phyloP scores from a whole-genome alignment of 1,140 invertebrate genomes.

The Ceratitis capitata region DNA sequence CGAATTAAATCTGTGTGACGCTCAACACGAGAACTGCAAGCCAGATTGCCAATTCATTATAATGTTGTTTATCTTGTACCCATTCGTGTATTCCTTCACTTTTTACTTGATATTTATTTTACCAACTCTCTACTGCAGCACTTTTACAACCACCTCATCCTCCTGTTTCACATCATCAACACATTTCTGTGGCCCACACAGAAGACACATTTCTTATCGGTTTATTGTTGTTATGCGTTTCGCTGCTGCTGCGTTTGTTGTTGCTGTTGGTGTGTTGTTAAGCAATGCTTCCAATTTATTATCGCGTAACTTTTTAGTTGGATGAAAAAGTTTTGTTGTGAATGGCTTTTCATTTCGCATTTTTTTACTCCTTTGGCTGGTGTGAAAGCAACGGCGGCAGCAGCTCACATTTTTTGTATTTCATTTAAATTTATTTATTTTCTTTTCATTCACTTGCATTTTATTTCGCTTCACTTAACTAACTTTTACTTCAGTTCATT shows the following conservation, averaged over 20 bases:
- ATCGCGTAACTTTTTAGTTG: conserved; percentile 37
- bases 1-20: conserved; percentile 36
- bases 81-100: conserved; percentile 21
- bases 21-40: conserved; percentile 31
- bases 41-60: conserved; percentile 35
- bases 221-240: not conserved
- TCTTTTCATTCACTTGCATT: conserved; percentile 3
- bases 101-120: not conserved
- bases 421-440: not conserved
- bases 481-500: not conserved
- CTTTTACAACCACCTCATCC: not conserved
- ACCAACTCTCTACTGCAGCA: not conserved
- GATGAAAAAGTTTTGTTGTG: conserved; percentile 32
- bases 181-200: not conserved
- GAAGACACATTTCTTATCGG: conserved; percentile 21
- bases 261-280: conserved; percentile 29
- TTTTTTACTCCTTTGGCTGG: not conserved
- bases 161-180: not conserved
- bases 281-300: conserved; percentile 37
- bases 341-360: conserved; percentile 37
- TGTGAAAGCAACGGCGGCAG: not conserved
- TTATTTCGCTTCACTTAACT: conserved; percentile 2
- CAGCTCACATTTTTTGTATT: not conserved
- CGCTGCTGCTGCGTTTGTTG: too few relatives aligned
- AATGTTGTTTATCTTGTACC: conserved; percentile 36